A percentile compares a stretch with the other conserved stretches of the same genome.
phyloP scores from a whole-genome alignment of 2,797 vertebrate species.

The Tolypeutes matacus region DNA sequence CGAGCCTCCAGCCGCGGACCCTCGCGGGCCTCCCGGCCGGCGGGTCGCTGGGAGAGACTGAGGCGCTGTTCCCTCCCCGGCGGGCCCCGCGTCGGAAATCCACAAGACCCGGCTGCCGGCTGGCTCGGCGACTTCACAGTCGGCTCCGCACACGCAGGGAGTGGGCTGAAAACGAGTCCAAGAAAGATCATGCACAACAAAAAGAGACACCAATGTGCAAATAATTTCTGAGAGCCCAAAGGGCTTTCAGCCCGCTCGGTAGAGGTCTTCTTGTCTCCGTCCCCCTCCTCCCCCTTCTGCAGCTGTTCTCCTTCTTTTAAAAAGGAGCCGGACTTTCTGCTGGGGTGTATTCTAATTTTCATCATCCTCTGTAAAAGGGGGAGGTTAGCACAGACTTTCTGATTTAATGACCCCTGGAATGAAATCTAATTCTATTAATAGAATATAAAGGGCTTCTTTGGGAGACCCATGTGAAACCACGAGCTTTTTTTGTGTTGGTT shows the following conservation, averaged over 20 bases:
- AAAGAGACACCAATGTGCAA: constrained; percentile 66
- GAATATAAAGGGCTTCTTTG: constrained; percentile 61
- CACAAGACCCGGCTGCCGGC: constrained; percentile 59
- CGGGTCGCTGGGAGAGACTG: background rate
- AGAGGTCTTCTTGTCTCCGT: constrained; percentile 72
- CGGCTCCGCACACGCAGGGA: constrained; percentile 67
- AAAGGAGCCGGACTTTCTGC: constrained; percentile 81
- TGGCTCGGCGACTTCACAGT: constrained; percentile 56
- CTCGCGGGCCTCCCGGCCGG: background rate
- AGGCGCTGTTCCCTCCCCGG: background rate
- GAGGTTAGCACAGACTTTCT: constrained; percentile 78
- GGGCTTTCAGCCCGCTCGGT: constrained; percentile 48
- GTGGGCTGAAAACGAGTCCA: constrained; percentile 71
- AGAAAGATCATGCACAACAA: constrained; percentile 65
- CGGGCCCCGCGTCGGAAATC: constrained; percentile 67
- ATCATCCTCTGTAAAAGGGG: constrained; percentile 75
- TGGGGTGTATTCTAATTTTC: constrained; percentile 82
- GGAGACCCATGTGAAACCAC: constrained; percentile 60
- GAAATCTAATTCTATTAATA: constrained; percentile 75
- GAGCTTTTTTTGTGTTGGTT: constrained; percentile 58
- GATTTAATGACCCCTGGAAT: constrained; percentile 78
- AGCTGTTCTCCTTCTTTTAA: constrained; percentile 82
- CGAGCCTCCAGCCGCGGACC: constrained; percentile 31
- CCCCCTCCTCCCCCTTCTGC: constrained; percentile 74
- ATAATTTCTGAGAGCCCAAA: constrained; percentile 61